These are phyloP conservation scores for Resseliella maxima DNA, from an alignment of 2,888 invertebrate genomes.

Conservation along the genomic window DNA sequence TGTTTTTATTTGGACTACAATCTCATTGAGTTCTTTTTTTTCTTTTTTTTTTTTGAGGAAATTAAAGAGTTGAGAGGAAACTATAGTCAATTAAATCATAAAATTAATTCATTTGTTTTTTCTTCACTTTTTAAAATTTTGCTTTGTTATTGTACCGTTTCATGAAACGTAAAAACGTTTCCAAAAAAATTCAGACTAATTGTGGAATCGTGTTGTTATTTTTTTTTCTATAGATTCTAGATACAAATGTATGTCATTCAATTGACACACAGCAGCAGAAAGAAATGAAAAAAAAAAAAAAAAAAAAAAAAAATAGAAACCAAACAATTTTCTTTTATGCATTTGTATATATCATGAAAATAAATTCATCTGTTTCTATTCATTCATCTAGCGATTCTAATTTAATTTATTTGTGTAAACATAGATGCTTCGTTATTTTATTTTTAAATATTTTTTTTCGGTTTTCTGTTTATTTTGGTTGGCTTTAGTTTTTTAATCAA, in stretches of 20 bases:
- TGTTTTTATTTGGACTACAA: not conserved
- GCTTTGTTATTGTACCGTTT: conserved; percentile 34
- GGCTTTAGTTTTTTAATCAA: not conserved
- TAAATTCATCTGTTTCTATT: conserved; percentile 49
- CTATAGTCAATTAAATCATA: not conserved
- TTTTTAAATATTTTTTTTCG: not conserved
- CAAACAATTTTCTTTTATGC: not conserved
- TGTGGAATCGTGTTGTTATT: not conserved
- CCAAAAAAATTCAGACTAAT: conserved; percentile 42
- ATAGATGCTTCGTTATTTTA: not conserved
- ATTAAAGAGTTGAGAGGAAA: not conserved
- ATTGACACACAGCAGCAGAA: not conserved
- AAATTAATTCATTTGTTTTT: not conserved
- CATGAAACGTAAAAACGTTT: conserved; percentile 21
- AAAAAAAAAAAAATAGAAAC: too few relatives aligned
- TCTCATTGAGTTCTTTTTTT: not conserved
- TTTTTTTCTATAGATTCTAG: not conserved
- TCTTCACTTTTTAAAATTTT: not conserved
- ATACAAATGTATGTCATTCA: not conserved
- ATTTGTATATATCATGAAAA: conserved; percentile 28
- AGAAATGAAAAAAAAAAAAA: too few relatives aligned
- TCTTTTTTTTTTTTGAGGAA: not conserved
- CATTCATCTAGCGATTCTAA: conserved; percentile 6
- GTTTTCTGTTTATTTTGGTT: not conserved
- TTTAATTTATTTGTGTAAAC: conserved; percentile 15